Evolutionary conservation across 2,797 vertebrate species (phyloP).

Genomic region (Benthosema pterotum): DNA sequence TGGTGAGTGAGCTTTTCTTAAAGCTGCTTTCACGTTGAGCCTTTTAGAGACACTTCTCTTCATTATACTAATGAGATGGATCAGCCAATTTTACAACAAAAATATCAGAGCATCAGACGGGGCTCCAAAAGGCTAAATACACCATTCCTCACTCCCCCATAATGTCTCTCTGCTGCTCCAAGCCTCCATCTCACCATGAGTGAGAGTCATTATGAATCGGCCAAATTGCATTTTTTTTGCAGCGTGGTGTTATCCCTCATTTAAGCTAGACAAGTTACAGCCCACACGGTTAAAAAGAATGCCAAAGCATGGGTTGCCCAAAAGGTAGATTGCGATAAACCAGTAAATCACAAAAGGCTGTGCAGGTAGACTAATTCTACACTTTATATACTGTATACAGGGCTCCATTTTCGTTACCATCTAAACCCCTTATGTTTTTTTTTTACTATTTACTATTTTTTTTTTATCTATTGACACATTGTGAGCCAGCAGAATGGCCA

Average conservation of each 20-base stretch:
- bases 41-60: slow-evolving; percentile 42
- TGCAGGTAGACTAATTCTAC: no score
- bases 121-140: slow-evolving; percentile 35
- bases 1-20: slow-evolving; percentile 38
- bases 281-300: slow-evolving; percentile 4
- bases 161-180: slow-evolving; percentile 12
- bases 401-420: no score
- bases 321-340: no score
- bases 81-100: slow-evolving; percentile 28
- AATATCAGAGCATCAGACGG: slow-evolving; percentile 18
- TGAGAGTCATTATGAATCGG: slow-evolving; percentile 10
- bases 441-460: no score
- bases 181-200: slow-evolving; percentile 3
- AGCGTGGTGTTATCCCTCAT: slow-evolving; percentile 30
- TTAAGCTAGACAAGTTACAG: slow-evolving; percentile 20
- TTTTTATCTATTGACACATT: no score
- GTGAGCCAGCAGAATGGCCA: no score
- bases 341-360: no score
- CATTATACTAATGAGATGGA: slow-evolving; percentile 47
- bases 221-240: slow-evolving; percentile 24
- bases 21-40: slow-evolving; percentile 33
- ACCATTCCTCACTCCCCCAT: slow-evolving; percentile 27
- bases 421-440: no score
- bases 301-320: no score
- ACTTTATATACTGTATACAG: no score